Evolutionary conservation across 2,113 vertebrate genomes (phyloP).

Genomic region (Seriola quinqueradiata): DNA sequence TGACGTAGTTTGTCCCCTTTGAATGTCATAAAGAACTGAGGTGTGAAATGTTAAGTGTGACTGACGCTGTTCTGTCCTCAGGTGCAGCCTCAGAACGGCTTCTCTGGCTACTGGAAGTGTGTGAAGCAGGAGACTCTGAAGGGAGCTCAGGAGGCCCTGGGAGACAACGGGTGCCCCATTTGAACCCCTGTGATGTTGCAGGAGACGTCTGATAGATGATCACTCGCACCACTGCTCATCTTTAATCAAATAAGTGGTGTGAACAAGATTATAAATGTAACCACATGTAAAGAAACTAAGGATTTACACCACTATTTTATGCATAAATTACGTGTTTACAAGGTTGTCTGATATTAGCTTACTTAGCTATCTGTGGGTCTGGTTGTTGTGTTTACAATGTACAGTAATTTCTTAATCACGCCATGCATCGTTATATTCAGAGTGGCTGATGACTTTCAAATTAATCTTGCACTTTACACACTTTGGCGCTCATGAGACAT

Average conservation of each 20-base stretch:
- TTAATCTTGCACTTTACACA: not conserved
- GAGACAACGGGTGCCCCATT: slow-evolving; percentile 86
- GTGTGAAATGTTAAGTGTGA: not conserved
- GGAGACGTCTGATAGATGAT: not conserved
- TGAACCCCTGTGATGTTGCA: slow-evolving; percentile 64
- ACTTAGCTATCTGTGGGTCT: not conserved
- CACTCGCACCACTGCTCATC: not conserved
- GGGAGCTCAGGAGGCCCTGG: slow-evolving; percentile 92
- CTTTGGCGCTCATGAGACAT: too few relatives aligned
- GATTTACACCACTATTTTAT: slow-evolving; percentile 44
- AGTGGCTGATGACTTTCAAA: not conserved
- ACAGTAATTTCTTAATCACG: not conserved
- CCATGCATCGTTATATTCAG: not conserved
- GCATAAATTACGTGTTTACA: slow-evolving; percentile 37
- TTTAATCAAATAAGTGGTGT: not conserved
- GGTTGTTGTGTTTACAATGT: slow-evolving; percentile 39
- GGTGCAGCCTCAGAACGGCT: slow-evolving; percentile 89
- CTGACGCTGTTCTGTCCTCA: slow-evolving; percentile 69
- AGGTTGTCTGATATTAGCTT: not conserved
- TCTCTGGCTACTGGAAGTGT: slow-evolving; percentile 96
- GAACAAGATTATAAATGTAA: slow-evolving; percentile 6
- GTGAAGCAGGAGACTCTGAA: slow-evolving; percentile 96
- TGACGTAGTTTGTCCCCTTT: not conserved
- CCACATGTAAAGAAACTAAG: slow-evolving; percentile 4
- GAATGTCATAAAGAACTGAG: not conserved